These are phyloP conservation scores for Drosophila nebulosa DNA, from an alignment of 1,140 invertebrate species.

Conservation along the genomic window DNA sequence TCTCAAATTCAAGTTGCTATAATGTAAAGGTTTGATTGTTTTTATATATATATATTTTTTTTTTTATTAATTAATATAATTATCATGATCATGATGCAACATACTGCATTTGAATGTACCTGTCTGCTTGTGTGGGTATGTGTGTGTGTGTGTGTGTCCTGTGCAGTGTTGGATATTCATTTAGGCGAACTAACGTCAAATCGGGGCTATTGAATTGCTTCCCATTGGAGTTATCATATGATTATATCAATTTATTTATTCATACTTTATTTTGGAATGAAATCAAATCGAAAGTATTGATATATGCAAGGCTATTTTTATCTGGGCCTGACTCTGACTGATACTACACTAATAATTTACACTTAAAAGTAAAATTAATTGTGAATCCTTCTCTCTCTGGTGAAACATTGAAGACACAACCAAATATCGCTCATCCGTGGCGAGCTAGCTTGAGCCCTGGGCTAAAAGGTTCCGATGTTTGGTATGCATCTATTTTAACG, in stretches of 20 bases:
- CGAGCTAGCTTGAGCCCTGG: no score
- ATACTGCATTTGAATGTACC: constrained; percentile 43
- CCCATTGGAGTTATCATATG: neutral
- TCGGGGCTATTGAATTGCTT: neutral
- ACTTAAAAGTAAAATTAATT: no score
- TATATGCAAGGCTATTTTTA: no score
- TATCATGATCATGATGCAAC: constrained; percentile 46
- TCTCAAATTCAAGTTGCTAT: constrained; percentile 67
- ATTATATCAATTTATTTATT: neutral
- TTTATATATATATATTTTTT: constrained; percentile 18
- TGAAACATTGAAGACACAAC: no score
- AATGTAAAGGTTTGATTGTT: constrained; percentile 32
- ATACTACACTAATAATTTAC: no score
- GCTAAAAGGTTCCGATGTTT: no score
- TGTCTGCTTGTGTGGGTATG: neutral
- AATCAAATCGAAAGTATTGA: neutral
- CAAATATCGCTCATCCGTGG: no score
- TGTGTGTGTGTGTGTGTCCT: constrained; percentile 33
- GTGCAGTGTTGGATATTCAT: constrained; percentile 60
- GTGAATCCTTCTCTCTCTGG: no score
- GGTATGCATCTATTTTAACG: no score
- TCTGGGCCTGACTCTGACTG: no score
- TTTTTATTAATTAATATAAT: constrained; percentile 40
- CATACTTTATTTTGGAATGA: neutral
- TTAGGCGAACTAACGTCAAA: neutral